Evolutionary conservation across 2,797 vertebrate species (phyloP), one percentile per base, ranked within the genome.

Genomic region (Anguilla obscura): DNA sequence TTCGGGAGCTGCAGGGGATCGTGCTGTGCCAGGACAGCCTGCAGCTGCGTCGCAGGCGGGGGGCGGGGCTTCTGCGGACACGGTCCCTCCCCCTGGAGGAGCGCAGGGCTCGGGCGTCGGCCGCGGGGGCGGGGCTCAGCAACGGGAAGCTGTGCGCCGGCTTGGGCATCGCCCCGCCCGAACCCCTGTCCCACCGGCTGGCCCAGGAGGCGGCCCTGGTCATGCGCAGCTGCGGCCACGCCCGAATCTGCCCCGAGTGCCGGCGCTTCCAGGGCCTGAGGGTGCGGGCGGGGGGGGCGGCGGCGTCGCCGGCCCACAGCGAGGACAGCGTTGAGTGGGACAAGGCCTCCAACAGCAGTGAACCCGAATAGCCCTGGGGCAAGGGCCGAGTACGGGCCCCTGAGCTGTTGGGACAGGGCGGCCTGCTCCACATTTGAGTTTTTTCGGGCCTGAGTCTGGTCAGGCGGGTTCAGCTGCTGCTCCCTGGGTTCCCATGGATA

Each of bases 271-370:
- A 99, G 94, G 98, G 98, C 66, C 96, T 99, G 3, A 95, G 97
- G 82, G 95, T 97, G 1, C 96, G 96, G 52, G 97, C 96, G 0
- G 12, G 50, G n/a, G 52, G 24, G 48, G 83, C 24, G 50, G 33
- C 12, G 10, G 50, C 96, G 0, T 99, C 98, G 0, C 98, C 98
- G 0, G 95, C 97, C 0, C 97, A 94, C 91, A 98, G 98, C 74
- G 97, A 99, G 80, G 98, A 99, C 91, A 98, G 98, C 95, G 94
- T 98, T 90, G 97, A 98, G 89, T 99, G 98, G 98, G 98, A 99
- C 89, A 99, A 99, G 93, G 95, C 97, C 88, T 97, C 97, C 94
- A 98, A 98, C 94, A 98, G 97, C 96, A 98, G 98, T 93, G 98
- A 97, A 96, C 98, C 97, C 9, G 98, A 99, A 96, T 99, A 97